Percentiles rank a stretch among this genome's conserved stretches.
Conservation (phyloP, 2,888 invertebrate genomes). For the Pandemis corylana region DNA sequence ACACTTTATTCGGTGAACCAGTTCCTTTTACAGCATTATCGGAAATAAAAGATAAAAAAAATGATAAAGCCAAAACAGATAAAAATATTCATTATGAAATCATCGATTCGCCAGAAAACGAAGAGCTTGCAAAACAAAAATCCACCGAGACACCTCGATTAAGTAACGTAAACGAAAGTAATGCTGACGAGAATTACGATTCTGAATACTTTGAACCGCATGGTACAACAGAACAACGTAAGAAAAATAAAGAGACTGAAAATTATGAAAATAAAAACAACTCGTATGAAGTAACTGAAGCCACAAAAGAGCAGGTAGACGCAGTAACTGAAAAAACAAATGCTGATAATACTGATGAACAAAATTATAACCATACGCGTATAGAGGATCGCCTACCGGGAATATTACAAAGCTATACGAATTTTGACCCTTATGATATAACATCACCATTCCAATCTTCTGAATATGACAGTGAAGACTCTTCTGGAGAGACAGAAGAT, state of each 20-base stretch:
- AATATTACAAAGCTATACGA: conserved; percentile 37
- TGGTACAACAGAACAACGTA: neutral
- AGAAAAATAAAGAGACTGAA: neutral
- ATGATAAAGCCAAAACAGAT: conserved; percentile 3
- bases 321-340: conserved; percentile 16
- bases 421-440: conserved; percentile 41
- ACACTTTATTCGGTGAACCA: conserved; percentile 50
- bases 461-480: neutral
- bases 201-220: conserved; percentile 22
- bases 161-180: neutral
- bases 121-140: neutral
- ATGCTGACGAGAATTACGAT: conserved; percentile 6
- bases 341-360: conserved; percentile 16
- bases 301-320: conserved; percentile 1
- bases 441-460: conserved; percentile 17
- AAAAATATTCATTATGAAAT: neutral
- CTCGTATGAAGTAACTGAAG: conserved; percentile 32
- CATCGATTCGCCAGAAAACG: neutral
- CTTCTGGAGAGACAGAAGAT: conserved; percentile 2
- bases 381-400: conserved; percentile 38
- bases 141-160: neutral
- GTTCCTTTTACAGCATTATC: conserved; percentile 52
- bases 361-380: conserved; percentile 7
- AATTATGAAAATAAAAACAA: conserved; percentile 12
- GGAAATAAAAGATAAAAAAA: conserved; percentile 47